phyloP scores from a whole-genome alignment of 2,888 invertebrate species.

The Ennomos erosarius region DNA sequence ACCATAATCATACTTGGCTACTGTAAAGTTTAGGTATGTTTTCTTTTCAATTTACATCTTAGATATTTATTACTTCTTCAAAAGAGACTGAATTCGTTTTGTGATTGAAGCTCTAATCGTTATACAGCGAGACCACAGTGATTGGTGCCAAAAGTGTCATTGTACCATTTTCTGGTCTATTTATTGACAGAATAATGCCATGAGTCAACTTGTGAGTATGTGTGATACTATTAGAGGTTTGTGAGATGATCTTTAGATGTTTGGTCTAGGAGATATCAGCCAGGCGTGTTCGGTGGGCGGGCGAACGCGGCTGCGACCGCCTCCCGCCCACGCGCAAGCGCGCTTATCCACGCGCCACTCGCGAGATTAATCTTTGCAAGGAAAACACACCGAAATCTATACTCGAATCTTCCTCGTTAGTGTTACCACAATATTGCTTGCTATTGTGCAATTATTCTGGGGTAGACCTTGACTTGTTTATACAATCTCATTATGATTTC shows the following conservation, averaged over 20 bases:
- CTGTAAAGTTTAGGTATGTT: not conserved
- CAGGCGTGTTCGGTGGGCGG: constrained; percentile 72
- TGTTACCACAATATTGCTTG: constrained; percentile 5
- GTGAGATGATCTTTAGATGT: constrained; percentile 40
- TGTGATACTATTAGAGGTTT: constrained; percentile 42
- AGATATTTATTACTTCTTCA: not conserved
- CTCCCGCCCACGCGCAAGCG: constrained; percentile 85
- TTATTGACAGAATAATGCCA: constrained; percentile 34
- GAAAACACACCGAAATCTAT: constrained; percentile 66
- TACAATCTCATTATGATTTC: too few relatives aligned
- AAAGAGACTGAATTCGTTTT: not conserved
- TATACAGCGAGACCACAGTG: constrained; percentile 13
- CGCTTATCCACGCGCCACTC: constrained; percentile 53
- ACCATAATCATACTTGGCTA: not conserved
- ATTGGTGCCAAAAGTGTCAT: constrained; percentile 38
- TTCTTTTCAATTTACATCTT: not conserved
- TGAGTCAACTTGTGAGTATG: constrained; percentile 29
- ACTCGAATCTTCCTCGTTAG: constrained; percentile 5
- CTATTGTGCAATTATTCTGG: not conserved
- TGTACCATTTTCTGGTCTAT: constrained; percentile 32
- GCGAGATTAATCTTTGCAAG: constrained; percentile 73
- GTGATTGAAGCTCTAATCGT: not conserved
- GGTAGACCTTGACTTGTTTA: too few relatives aligned
- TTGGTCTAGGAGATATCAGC: constrained; percentile 41
- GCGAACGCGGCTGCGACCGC: constrained; percentile 78